These are phyloP conservation scores for Meloidogyne exigua DNA, from an alignment of 1,140 invertebrate genomes.

Conservation along the genomic window DNA sequence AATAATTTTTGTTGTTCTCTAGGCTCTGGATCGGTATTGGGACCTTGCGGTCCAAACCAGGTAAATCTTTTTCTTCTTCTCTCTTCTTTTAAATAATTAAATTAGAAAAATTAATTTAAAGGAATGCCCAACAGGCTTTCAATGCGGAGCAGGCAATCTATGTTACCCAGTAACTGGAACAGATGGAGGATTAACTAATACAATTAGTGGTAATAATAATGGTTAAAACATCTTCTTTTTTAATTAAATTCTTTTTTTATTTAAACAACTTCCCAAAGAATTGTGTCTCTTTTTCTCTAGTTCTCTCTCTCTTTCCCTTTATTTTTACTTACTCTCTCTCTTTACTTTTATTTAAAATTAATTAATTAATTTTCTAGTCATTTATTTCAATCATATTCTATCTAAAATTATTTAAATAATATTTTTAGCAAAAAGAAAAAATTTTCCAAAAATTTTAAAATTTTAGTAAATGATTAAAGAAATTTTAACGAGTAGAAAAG, in stretches of 20 bases:
- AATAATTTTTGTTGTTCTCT: slow-evolving; percentile 55
- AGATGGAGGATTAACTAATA: slow-evolving; percentile 1
- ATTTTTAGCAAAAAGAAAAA: too few species aligned
- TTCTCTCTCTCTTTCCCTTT: too few species aligned
- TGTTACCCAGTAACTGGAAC: slow-evolving; percentile 47
- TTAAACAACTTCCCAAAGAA: too few species aligned
- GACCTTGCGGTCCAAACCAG: slow-evolving; percentile 45
- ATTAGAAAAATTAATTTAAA: neutral
- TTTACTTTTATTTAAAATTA: too few species aligned
- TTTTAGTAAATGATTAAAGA: too few species aligned
- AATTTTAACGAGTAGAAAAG: too few species aligned
- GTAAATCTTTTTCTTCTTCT: neutral
- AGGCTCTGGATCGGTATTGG: slow-evolving; percentile 51
- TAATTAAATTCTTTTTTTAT: neutral
- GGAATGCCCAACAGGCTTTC: slow-evolving; percentile 47
- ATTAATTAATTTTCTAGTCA: too few species aligned
- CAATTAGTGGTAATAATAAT: neutral
- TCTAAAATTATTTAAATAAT: too few species aligned
- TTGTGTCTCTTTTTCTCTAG: too few species aligned
- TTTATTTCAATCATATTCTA: too few species aligned
- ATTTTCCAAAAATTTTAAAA: too few species aligned
- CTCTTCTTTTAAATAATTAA: neutral
- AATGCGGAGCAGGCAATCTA: slow-evolving; percentile 50
- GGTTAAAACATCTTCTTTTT: neutral
- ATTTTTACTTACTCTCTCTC: too few species aligned